Base-by-base conservation (phyloP, 2,797 vertebrate species). In the Tiaroga cobitis region DNA sequence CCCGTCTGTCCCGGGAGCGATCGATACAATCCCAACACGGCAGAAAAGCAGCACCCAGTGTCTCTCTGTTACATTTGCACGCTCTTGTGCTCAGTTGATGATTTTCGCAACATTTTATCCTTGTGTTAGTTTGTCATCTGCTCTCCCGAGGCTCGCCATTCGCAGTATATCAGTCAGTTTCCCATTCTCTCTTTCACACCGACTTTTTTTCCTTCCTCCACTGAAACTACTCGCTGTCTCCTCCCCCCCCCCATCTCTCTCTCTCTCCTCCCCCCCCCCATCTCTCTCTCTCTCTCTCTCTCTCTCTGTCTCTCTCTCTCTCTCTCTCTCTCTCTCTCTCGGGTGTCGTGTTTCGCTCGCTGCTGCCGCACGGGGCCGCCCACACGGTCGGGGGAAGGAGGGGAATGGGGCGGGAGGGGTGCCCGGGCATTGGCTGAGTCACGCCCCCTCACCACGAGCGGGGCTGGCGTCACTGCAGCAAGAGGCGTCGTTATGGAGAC, bases 291-390 rank as follows among this genome's bases (percentile, higher is more conserved):
- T 82, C 85, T 76, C 65, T 65, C 82, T 77, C 86, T 85, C 85
- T 81, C 83, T 43, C 41, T 29, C 41, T 67, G 59, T 37, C 70
- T 79, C 76, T 72, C 41, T 76, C 65, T 89, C 91, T 93, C 91
- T 86, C 91, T 90, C 90, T 72, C 86, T 83, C 89, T 80, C 86
- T 73, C 67, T 54, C 80, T 77, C 86, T 85, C 85, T 81, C 83
- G 90, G 94, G 95, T 95, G 94, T 95, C 93, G 94, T 94, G 94
- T 96, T 95, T 95, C 94, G 88, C 91, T 93, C 90, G 82, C 91
- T 92, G 90, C 91, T 91, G 91, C 93, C 85, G 90, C 84, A 89
- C 90, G 86, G 87, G 90, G 87, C 94, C 95, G 94, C 95, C 94
- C 92, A 95, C 95, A 93, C 90, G 90, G 93, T 91, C 89, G 79